A percentile compares a stretch with the other conserved stretches of the same genome.
phyloP scores from a whole-genome alignment of 2,113 vertebrate species.

The Tyto alba region DNA sequence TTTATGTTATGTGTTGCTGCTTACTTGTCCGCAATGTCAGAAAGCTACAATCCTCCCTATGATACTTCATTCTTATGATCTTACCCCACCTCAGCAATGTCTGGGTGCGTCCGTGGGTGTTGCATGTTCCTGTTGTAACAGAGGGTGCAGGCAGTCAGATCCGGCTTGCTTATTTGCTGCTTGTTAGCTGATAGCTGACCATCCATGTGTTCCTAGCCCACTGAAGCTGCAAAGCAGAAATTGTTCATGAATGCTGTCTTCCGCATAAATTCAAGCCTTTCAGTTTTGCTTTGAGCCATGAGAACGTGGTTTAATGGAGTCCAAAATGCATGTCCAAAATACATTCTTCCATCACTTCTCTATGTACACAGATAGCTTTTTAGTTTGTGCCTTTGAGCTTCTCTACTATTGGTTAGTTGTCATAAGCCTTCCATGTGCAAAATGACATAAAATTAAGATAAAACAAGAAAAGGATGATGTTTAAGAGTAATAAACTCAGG shows the following conservation, averaged over 20 bases:
- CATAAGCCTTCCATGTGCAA: background rate
- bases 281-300: background rate
- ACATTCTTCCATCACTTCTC: background rate
- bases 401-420: background rate
- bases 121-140: background rate
- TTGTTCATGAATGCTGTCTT: background rate
- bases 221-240: background rate
- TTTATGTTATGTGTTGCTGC: background rate
- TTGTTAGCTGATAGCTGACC: background rate
- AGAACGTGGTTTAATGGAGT: background rate
- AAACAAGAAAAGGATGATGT: background rate
- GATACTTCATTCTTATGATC: background rate
- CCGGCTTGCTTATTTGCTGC: background rate
- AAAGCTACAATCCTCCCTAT: background rate
- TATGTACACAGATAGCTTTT: background rate
- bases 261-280: background rate
- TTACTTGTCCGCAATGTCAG: background rate
- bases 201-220: background rate
- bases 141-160: background rate
- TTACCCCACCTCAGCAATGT: accelerated
- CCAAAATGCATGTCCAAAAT: background rate
- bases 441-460: background rate
- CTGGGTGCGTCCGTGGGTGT: background rate
- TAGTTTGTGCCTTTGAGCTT: background rate
- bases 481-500: background rate